A percentile compares a stretch with the other conserved stretches of the same genome.
Evolutionary conservation across 2,888 invertebrate species (phyloP).

Genomic region (Campoletis raptor): DNA sequence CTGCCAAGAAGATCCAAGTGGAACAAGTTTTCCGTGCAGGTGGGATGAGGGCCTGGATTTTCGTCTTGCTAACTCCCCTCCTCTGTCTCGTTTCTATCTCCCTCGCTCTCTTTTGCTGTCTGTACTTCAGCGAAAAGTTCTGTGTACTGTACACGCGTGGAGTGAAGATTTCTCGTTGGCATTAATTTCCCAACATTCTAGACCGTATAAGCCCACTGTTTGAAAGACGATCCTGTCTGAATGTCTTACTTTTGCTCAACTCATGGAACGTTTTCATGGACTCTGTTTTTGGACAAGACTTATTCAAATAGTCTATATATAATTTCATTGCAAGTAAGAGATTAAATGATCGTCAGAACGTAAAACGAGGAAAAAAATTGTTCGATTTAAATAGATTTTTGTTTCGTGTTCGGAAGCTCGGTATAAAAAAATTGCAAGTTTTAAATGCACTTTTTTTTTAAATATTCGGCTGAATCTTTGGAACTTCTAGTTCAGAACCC

Average conservation of each 20-base stretch:
- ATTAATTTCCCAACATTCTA: constrained; percentile 64
- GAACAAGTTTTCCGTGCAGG: constrained; percentile 60
- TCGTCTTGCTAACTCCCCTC: constrained; percentile 29
- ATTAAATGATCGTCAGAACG: not conserved
- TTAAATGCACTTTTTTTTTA: not conserved
- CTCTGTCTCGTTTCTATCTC: not conserved
- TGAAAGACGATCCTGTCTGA: constrained; percentile 56
- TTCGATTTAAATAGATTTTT: too few relatives aligned
- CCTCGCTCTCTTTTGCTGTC: not conserved
- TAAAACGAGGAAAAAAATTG: too few relatives aligned
- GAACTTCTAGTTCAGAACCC: not conserved
- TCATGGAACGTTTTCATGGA: not conserved
- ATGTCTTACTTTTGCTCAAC: not conserved
- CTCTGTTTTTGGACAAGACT: not conserved
- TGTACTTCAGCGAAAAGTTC: constrained; percentile 24
- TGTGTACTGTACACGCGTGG: constrained; percentile 28
- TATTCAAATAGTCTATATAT: not conserved
- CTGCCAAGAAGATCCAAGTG: constrained; percentile 60
- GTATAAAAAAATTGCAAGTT: not conserved
- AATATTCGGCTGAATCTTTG: not conserved
- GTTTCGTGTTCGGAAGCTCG: not conserved
- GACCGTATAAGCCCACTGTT: constrained; percentile 40
- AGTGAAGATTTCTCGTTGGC: constrained; percentile 56
- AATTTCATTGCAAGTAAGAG: not conserved
- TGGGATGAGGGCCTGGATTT: constrained; percentile 44